phyloP scores from a whole-genome alignment of 2,888 invertebrate species.

The Caenorhabditis afra region DNA sequence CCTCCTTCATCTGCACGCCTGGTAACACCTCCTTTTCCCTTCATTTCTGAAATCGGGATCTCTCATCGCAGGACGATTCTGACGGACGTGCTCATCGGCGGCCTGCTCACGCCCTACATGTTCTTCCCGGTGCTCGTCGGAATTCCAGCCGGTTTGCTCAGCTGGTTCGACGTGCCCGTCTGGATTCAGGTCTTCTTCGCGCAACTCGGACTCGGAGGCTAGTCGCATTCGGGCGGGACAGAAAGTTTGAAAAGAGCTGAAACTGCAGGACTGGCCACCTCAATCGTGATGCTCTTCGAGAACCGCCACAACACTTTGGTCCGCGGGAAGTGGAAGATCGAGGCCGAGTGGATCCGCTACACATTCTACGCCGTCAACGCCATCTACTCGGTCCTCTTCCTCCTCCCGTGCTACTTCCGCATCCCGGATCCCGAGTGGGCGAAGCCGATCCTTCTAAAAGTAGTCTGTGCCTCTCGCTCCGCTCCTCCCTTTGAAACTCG shows the following conservation, averaged over 20 bases:
- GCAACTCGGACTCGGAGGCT: conserved; percentile 52
- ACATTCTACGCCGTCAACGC: conserved; percentile 46
- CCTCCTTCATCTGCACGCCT: conserved; percentile 46
- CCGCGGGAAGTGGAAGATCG: conserved; percentile 51
- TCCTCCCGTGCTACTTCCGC: conserved; percentile 46
- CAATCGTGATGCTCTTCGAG: conserved; percentile 56
- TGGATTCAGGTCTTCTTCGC: conserved; percentile 53
- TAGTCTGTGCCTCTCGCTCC: conserved; percentile 13
- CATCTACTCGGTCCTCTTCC: conserved; percentile 40
- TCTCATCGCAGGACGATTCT: conserved; percentile 44
- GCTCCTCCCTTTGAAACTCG: no score
- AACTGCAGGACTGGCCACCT: conserved; percentile 40
- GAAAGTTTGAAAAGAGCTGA: conserved; percentile 4
- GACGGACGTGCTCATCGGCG: conserved; percentile 44
- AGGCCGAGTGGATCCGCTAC: conserved; percentile 46
- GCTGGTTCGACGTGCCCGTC: conserved; percentile 37
- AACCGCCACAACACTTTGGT: conserved; percentile 55
- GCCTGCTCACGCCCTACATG: conserved; percentile 49
- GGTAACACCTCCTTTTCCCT: conserved; percentile 14
- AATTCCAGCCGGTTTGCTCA: conserved; percentile 44
- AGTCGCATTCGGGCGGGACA: no score
- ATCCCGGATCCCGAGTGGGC: conserved; percentile 49
- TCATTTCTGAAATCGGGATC: background rate
- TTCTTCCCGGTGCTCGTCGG: conserved; percentile 56
- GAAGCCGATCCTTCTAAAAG: conserved; percentile 42